A percentile compares a stretch with the other conserved stretches of the same genome.
Conservation (phyloP, 2,797 vertebrate species). For the Falco cherrug region DNA sequence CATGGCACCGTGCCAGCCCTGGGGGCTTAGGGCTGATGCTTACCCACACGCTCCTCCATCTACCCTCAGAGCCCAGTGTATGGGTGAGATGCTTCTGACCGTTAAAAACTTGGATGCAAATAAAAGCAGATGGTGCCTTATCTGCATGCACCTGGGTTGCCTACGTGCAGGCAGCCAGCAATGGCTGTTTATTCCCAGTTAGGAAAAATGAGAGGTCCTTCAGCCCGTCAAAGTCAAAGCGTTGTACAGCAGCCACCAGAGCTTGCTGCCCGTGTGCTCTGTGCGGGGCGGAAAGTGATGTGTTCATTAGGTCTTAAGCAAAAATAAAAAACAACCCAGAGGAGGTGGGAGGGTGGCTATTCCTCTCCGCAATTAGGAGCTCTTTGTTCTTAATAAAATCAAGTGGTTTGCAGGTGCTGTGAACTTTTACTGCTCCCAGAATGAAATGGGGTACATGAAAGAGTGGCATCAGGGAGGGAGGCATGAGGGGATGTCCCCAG, state of each 20-base stretch:
- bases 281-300: not conserved
- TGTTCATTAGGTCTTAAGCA: not conserved
- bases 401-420: not conserved
- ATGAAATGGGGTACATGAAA: not conserved
- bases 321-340: not conserved
- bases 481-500: not conserved
- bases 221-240: fast-evolving
- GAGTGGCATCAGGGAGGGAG: not conserved
- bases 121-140: conserved; percentile 50
- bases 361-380: not conserved
- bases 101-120: conserved; percentile 24
- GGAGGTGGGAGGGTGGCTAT: not conserved
- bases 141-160: not conserved
- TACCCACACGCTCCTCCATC: fast-evolving
- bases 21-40: fast-evolving
- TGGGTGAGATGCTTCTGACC: fast-evolving
- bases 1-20: fast-evolving
- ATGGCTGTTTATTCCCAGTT: not conserved
- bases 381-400: not conserved
- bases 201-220: not conserved
- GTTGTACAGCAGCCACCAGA: not conserved
- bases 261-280: fast-evolving
- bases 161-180: not conserved
- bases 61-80: fast-evolving
- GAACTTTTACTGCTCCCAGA: not conserved